A percentile compares a stretch with the other conserved stretches of the same genome.
Conservation (phyloP, 35 echinoderm and acorn worm species). For the Hemicentrotus pulcherrimus region DNA sequence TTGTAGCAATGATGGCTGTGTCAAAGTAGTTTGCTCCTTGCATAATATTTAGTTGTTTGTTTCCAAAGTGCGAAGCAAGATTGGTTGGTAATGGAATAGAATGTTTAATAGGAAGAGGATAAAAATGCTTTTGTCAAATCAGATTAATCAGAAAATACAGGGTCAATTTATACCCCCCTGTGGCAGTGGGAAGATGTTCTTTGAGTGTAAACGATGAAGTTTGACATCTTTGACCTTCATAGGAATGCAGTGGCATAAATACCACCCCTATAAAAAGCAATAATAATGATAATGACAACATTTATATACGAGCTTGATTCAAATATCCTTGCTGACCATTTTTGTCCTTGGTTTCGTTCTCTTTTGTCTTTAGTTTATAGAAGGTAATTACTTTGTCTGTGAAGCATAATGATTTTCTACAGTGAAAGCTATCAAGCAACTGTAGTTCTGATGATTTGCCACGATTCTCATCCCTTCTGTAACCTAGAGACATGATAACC, state of each 20-base stretch:
- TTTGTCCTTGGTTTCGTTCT: neutral
- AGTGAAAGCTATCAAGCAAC: neutral
- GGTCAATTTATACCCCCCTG: too few species aligned
- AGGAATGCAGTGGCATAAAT: neutral
- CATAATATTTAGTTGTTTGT: neutral
- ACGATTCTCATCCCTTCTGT: neutral
- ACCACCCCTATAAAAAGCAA: neutral
- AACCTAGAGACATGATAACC: neutral
- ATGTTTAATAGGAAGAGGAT: neutral
- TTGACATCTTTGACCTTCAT: neutral
- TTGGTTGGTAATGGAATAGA: neutral
- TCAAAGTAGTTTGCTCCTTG: neutral
- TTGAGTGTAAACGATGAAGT: neutral
- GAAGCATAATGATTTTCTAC: neutral
- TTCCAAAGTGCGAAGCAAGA: too few species aligned
- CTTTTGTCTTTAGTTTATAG: neutral
- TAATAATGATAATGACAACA: neutral
- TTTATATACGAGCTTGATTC: neutral
- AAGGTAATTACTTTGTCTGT: neutral
- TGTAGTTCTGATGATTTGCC: constrained; percentile 27
- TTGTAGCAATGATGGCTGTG: constrained; percentile 19
- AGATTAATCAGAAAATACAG: too few species aligned
- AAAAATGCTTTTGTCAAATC: neutral
- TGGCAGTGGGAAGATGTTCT: neutral
- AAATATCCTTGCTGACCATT: neutral